phyloP scores from a whole-genome alignment of 2,888 invertebrate genomes.

The Pharmacophagus antenor region DNA sequence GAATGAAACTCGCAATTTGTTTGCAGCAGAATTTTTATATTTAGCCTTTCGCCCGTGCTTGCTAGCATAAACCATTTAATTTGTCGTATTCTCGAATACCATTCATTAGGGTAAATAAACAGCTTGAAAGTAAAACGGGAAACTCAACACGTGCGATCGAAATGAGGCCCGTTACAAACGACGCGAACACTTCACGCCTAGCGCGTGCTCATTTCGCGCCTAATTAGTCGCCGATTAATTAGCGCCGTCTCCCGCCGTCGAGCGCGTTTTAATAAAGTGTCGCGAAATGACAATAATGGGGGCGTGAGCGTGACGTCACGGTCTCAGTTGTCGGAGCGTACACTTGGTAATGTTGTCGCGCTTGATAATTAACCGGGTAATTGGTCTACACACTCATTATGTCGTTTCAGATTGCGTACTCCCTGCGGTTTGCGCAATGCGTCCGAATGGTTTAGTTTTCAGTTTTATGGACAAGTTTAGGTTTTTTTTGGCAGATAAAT shows the following conservation, averaged over 20 bases:
- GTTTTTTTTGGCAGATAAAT: not conserved
- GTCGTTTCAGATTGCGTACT: slow-evolving; percentile 2
- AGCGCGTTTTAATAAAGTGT: slow-evolving; percentile 29
- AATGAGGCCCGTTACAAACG: slow-evolving; percentile 19
- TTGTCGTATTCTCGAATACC: slow-evolving; percentile 3
- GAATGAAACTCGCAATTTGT: not conserved
- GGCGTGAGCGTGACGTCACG: slow-evolving; percentile 21
- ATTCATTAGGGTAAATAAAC: slow-evolving; percentile 8
- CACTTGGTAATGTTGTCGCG: slow-evolving; percentile 5
- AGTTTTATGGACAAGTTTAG: not conserved
- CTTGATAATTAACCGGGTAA: slow-evolving; percentile 18
- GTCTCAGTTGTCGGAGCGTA: not conserved
- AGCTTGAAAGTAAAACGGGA: slow-evolving; percentile 6
- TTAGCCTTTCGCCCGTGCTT: not conserved
- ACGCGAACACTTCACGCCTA: slow-evolving; percentile 24
- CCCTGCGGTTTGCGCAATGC: not conserved
- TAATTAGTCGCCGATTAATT: slow-evolving; percentile 29
- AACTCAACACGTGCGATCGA: slow-evolving; percentile 15
- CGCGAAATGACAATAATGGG: slow-evolving; percentile 26
- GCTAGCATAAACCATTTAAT: slow-evolving; percentile 1
- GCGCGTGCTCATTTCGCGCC: slow-evolving; percentile 27
- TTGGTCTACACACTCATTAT: slow-evolving; percentile 17
- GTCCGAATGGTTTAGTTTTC: not conserved
- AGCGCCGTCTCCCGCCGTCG: slow-evolving; percentile 21
- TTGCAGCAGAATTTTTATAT: not conserved